Percentiles rank a stretch among this genome's conserved stretches.
Conservation (phyloP, 2,888 invertebrate genomes). For the Pteria penguin region DNA sequence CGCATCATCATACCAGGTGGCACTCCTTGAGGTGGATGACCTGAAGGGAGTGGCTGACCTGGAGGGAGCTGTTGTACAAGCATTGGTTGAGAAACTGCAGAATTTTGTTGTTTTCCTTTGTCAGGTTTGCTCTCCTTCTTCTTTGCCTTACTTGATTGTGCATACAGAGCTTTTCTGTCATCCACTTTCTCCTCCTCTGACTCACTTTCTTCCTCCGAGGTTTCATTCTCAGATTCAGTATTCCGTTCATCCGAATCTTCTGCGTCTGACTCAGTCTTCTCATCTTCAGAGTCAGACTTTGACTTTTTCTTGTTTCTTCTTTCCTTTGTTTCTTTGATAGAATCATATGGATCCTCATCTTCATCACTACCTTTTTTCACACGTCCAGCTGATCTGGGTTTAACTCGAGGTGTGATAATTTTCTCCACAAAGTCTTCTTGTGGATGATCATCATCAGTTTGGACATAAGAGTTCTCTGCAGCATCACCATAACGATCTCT, state of each 20-base stretch:
- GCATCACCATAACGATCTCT: slow-evolving; percentile 36
- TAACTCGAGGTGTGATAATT: slow-evolving; percentile 58
- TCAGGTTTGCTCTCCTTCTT: background rate
- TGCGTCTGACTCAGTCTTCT: slow-evolving; percentile 52
- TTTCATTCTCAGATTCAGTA: slow-evolving; percentile 43
- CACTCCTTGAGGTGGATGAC: background rate
- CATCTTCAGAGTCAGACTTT: slow-evolving; percentile 38
- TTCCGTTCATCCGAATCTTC: slow-evolving; percentile 54
- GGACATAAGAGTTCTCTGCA: slow-evolving; percentile 55
- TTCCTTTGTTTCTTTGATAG: slow-evolving; percentile 48
- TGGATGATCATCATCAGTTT: slow-evolving; percentile 65
- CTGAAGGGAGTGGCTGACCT: slow-evolving; percentile 1
- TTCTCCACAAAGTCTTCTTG: slow-evolving; percentile 65
- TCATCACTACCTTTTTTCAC: slow-evolving; percentile 40
- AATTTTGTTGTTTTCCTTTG: background rate
- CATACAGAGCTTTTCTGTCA: slow-evolving; percentile 32
- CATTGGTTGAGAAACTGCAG: slow-evolving; percentile 3
- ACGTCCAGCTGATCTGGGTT: slow-evolving; percentile 22
- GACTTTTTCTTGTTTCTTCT: slow-evolving; percentile 8
- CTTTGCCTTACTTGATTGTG: slow-evolving; percentile 34
- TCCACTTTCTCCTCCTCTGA: slow-evolving; percentile 34
- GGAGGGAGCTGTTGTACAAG: background rate
- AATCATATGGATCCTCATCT: slow-evolving; percentile 56
- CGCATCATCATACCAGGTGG: slow-evolving; percentile 17
- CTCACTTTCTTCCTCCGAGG: slow-evolving; percentile 31